Evolutionary conservation across 2,113 vertebrate species (phyloP).

Genomic region (Xenopus borealis): DNA sequence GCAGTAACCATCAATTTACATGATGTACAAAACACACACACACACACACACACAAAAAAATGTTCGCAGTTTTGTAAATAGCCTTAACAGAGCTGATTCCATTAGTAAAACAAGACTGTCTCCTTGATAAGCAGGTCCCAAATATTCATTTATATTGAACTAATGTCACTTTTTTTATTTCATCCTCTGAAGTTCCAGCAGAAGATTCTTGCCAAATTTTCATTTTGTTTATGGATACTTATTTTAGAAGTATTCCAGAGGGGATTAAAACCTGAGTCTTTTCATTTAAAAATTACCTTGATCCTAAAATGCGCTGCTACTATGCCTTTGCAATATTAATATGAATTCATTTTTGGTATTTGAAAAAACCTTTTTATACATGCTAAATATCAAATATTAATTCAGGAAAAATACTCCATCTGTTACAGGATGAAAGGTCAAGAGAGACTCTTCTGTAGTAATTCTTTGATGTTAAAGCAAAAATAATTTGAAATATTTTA

Average conservation of each 20-base stretch:
- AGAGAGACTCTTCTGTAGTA: slow-evolving; percentile 31
- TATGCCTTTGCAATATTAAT: slow-evolving; percentile 27
- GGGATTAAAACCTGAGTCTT: slow-evolving; percentile 18
- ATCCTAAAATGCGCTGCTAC: slow-evolving; percentile 25
- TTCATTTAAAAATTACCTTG: slow-evolving; percentile 29
- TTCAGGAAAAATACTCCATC: slow-evolving; percentile 25
- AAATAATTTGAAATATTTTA: slow-evolving; percentile 23
- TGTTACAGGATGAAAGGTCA: slow-evolving; percentile 32
- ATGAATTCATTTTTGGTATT: slow-evolving; percentile 36
- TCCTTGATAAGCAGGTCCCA: no score
- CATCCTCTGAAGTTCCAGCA: no score
- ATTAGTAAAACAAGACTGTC: no score
- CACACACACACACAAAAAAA: no score
- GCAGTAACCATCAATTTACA: no score
- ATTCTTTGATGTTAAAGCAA: slow-evolving; percentile 19
- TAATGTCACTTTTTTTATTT: no score
- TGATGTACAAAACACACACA: no score
- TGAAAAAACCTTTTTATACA: slow-evolving; percentile 43
- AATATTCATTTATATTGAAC: no score
- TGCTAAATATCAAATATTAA: slow-evolving; percentile 30
- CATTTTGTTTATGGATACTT: neutral
- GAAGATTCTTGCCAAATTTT: neutral
- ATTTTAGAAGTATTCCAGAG: slow-evolving; percentile 15
- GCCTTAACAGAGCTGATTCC: no score
- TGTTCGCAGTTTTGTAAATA: no score